Evolutionary conservation across 2,113 vertebrate species (phyloP).

Genomic region (Tichodroma muraria): DNA sequence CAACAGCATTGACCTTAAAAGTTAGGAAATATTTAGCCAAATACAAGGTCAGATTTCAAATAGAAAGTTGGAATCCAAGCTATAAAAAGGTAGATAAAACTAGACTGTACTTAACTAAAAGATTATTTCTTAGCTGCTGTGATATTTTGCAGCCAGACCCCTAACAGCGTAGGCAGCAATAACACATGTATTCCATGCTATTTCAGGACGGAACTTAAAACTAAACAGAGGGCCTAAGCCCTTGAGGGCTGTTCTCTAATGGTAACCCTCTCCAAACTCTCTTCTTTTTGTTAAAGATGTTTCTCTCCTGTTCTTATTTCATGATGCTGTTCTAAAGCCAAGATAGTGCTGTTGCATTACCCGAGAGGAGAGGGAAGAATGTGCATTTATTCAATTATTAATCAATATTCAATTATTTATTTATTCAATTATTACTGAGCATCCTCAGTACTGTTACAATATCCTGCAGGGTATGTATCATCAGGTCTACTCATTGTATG

Average conservation of each 20-base stretch:
- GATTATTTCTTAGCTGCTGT: background rate
- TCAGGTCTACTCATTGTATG: background rate
- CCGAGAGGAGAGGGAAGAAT: background rate
- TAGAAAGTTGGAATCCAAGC: background rate
- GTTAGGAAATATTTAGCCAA: background rate
- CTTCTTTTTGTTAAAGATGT: background rate
- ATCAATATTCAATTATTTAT: too few relatives aligned
- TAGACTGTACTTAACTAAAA: too few relatives aligned
- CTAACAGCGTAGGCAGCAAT: background rate
- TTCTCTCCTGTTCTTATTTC: background rate
- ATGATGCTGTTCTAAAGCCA: background rate
- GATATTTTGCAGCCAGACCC: background rate
- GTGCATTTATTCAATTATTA: background rate
- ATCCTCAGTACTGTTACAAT: background rate
- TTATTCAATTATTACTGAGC: background rate
- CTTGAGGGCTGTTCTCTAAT: background rate
- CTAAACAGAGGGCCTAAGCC: background rate
- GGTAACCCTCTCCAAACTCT: background rate
- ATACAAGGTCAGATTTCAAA: background rate
- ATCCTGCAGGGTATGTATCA: background rate
- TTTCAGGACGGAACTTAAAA: background rate
- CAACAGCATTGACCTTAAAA: background rate
- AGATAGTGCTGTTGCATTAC: background rate
- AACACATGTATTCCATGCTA: background rate
- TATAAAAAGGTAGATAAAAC: background rate